Base-by-base conservation (phyloP, 1,140 invertebrate genomes). In the Heliconius hermathena region DNA sequence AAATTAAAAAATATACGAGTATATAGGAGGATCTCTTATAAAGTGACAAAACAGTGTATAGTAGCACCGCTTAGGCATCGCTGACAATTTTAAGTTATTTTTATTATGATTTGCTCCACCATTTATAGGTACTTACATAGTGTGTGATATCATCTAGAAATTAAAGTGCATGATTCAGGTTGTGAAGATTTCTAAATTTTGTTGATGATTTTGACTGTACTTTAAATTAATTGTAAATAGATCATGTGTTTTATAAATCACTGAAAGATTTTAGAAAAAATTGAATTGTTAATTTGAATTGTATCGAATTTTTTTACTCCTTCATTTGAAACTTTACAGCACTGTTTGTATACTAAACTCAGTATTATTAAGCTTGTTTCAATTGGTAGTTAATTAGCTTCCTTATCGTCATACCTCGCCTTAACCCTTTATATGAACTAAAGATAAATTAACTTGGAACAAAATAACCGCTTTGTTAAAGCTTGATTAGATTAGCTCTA, bases 11-110 rank as follows among this genome's bases (percentile, higher is more conserved):
- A 46, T 46, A 46, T 16, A 46, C 13, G 41, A 46, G 41, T 16
- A 46, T 46, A 4, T 46, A 46, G 41, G 41, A 46, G 3, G 3
- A 16, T 46, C 41, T 46, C 16, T 5, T 29, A 29, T 66, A 29
- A 66, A 13, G 26, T 85, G 87, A 89, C 88, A 89, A 89, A 85
- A 86, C 89, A 89, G 85, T 89, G 89, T 88, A 66, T 72, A 80
- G 76, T 79, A 79, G 85, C 89, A 91, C 91, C 74, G 92, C 91
- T 92, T 85, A 78, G 85, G 90, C 92, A 93, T 90, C 81, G 93
- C 92, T 93, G 73, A 77, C 46, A 52, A 79, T 46, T 80, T 87
- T 89, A 85, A 38, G 78, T 89, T 88, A 81, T 74, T 84, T 87
- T 89, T 81, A 66, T 77, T 88, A 86, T 93, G 1, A 86, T 87